Conservation (phyloP, 1,140 invertebrate genomes). For the Papilio xuthus region DNA sequence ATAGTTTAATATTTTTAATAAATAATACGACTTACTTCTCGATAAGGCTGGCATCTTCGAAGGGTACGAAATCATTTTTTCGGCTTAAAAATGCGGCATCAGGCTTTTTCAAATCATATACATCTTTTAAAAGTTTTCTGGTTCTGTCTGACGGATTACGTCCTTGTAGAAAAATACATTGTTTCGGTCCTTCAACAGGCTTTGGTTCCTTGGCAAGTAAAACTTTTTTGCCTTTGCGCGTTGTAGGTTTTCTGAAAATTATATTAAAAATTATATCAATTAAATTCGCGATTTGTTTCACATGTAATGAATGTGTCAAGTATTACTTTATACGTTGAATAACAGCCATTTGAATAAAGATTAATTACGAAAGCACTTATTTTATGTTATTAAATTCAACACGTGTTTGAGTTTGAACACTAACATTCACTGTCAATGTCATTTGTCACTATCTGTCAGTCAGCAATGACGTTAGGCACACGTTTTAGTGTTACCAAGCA, state of each 20-base stretch:
- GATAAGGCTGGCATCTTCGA: conserved; percentile 91
- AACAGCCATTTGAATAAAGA: conserved; percentile 22
- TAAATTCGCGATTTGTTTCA: background rate
- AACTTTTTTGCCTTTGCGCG: conserved; percentile 92
- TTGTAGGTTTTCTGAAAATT: conserved; percentile 91
- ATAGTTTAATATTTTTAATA: background rate
- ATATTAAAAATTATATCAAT: conserved; percentile 21
- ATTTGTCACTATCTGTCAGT: background rate
- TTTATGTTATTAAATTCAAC: conserved; percentile 1
- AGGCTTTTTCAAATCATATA: conserved; percentile 94
- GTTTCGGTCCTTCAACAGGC: conserved; percentile 94
- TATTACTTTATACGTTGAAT: conserved; percentile 38
- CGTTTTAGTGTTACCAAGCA: background rate
- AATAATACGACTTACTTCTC: conserved; percentile 84
- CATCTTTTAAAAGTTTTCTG: conserved; percentile 91
- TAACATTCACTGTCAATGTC: background rate
- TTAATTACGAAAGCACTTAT: background rate
- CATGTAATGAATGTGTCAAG: background rate
- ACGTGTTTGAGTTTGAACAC: conserved; percentile 2
- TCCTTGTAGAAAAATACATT: conserved; percentile 92
- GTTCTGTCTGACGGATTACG: conserved; percentile 90
- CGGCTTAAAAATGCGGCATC: conserved; percentile 88
- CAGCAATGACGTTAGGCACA: background rate
- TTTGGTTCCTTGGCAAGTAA: conserved; percentile 92
- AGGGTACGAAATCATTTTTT: conserved; percentile 93